phyloP scores from a whole-genome alignment of 2,113 vertebrate genomes.

The Leptodactylus fuscus region DNA sequence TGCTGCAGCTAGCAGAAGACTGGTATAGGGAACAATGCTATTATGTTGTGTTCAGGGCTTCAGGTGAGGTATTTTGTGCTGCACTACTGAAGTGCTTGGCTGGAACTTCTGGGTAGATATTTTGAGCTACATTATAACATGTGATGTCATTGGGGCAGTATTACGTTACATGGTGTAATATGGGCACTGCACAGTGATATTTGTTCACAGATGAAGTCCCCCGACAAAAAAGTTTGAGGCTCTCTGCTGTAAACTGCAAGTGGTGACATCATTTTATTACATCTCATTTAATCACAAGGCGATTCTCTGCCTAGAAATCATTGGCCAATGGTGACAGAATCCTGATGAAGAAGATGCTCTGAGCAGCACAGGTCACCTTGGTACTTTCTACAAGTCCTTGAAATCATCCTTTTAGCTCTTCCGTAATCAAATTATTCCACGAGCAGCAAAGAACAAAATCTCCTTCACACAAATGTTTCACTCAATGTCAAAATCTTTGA shows the following conservation, averaged over 20 bases:
- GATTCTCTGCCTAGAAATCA: background rate
- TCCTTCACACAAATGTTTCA: background rate
- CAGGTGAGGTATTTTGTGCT: no score
- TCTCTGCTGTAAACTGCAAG: background rate
- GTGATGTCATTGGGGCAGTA: no score
- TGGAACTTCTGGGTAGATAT: no score
- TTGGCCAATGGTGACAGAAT: background rate
- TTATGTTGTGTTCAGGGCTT: no score
- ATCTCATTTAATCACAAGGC: background rate
- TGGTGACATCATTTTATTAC: background rate
- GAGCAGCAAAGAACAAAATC: background rate
- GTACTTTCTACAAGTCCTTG: background rate
- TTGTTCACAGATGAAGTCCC: no score
- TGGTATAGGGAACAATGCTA: no score
- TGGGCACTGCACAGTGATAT: no score
- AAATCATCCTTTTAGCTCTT: background rate
- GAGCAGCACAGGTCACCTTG: background rate
- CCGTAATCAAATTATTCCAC: background rate
- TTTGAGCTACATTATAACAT: no score
- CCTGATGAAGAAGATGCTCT: background rate
- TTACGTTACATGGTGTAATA: no score
- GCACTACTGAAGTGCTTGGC: no score
- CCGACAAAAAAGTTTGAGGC: background rate
- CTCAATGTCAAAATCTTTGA: background rate
- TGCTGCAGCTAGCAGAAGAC: no score